phyloP scores from a whole-genome alignment of 2,113 vertebrate genomes.

The Nipponia nippon region DNA sequence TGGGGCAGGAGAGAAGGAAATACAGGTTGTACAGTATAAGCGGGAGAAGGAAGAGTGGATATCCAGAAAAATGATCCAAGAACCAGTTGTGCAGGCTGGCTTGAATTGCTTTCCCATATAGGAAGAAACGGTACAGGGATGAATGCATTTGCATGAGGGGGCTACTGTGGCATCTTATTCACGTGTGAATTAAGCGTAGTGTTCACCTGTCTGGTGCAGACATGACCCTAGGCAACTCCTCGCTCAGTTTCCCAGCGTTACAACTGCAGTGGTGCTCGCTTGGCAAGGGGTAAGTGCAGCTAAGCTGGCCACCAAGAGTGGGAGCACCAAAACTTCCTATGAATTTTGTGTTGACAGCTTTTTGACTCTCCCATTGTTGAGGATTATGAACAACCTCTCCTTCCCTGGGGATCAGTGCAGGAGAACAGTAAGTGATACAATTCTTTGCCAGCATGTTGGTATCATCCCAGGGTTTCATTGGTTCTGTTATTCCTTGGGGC shows the following conservation, averaged over 20 bases:
- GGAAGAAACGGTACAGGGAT: not conserved
- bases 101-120: not conserved
- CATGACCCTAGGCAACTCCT: not conserved
- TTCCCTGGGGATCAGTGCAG: not conserved
- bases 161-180: not conserved
- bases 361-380: not conserved
- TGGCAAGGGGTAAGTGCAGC: not conserved
- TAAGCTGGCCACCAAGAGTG: not conserved
- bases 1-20: not conserved
- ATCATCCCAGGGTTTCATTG: not conserved
- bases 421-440: not conserved
- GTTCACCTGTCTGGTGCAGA: not conserved
- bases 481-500: not conserved
- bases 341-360: not conserved
- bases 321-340: not conserved
- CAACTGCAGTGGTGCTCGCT: not conserved
- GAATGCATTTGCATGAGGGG: not conserved
- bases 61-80: not conserved
- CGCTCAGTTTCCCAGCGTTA: not conserved
- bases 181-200: rapidly evolving
- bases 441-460: not conserved
- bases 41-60: not conserved
- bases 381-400: not conserved
- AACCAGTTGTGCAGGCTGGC: not conserved
- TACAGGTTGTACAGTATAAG: not conserved